Conservation (phyloP, 2,797 vertebrate genomes). For the Delichon dasypus region DNA sequence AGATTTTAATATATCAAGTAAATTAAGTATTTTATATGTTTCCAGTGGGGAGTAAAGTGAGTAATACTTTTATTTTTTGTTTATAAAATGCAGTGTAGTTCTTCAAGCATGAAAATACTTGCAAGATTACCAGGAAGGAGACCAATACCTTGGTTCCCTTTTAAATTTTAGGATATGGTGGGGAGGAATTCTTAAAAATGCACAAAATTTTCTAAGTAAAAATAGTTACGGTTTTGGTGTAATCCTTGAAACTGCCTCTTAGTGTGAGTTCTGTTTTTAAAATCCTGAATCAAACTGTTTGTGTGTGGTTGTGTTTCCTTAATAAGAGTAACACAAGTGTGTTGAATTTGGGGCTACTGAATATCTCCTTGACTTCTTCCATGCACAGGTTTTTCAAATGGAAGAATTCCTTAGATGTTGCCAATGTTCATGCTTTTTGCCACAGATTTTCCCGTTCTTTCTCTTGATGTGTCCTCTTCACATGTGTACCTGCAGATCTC, state of each 20-base stretch:
- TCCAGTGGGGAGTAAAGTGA: not conserved
- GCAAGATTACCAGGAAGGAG: not conserved
- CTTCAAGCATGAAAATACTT: not conserved
- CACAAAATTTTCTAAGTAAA: not conserved
- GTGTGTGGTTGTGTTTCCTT: not conserved
- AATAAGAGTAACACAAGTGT: not conserved
- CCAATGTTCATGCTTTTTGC: not conserved
- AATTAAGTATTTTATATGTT: not conserved
- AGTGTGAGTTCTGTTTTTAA: not conserved
- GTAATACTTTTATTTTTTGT: not conserved
- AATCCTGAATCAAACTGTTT: not conserved
- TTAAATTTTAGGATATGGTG: not conserved
- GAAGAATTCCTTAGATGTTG: not conserved
- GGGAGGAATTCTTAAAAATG: not conserved
- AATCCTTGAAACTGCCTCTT: not conserved
- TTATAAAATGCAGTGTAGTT: not conserved
- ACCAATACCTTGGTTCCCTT: not conserved
- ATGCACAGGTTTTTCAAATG: not conserved
- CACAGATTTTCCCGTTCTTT: not conserved
- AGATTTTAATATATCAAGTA: not conserved
- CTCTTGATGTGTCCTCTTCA: not conserved
- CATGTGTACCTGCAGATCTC: not conserved
- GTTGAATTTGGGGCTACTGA: not conserved
- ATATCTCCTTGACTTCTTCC: not conserved
- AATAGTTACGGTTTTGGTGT: not conserved